A percentile compares a stretch with the other conserved stretches of the same genome.
These are phyloP conservation scores for Lutjanus campechanus DNA, from an alignment of 2,797 vertebrate species.

Conservation along the genomic window DNA sequence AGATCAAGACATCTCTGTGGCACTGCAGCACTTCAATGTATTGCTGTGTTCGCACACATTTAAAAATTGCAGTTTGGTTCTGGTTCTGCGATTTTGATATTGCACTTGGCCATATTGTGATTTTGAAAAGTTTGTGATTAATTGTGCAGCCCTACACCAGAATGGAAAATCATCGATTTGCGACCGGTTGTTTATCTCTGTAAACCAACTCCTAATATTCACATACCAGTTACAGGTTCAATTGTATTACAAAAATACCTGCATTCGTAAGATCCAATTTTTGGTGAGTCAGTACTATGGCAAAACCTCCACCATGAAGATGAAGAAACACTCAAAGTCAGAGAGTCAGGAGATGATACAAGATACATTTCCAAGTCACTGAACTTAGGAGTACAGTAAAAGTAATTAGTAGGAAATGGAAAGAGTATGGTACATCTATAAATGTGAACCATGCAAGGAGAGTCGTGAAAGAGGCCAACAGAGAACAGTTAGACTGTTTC, in stretches of 20 bases:
- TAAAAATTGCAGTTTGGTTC: no score
- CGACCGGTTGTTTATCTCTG: no score
- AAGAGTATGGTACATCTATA: not conserved
- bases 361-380: not conserved
- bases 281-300: no score
- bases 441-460: constrained; percentile 3
- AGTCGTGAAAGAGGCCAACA: not conserved
- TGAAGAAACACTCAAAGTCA: not conserved
- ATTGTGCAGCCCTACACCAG: not conserved
- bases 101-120: no score
- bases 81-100: no score
- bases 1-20: no score
- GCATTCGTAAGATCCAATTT: no score
- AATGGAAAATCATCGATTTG: not conserved
- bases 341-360: not conserved
- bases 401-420: not conserved
- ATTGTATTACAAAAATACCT: no score
- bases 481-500: not conserved
- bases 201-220: not conserved
- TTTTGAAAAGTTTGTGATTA: no score
- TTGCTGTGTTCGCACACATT: no score
- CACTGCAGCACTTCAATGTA: no score
- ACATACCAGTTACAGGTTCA: not conserved
- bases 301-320: not conserved
- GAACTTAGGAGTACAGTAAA: not conserved